Evolutionary conservation across 2,888 invertebrate genomes (phyloP), one percentile per base, ranked within the genome.

Genomic region (Unio delphinus): DNA sequence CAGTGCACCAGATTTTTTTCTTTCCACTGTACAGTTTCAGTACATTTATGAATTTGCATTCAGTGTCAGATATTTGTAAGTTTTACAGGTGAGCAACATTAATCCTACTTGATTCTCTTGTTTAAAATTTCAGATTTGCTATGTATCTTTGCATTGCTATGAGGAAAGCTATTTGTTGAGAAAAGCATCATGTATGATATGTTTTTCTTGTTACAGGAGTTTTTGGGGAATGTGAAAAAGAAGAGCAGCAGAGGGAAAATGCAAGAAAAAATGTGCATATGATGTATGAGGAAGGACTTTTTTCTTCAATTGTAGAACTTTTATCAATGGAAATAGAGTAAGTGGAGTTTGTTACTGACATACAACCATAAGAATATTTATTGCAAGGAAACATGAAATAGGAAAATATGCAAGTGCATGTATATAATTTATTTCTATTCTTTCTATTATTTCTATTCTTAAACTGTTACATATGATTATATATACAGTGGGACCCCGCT

Each of bases 241-340:
- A 97, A 87, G 94, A 95, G 65, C 96, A 98, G 82, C 97, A 98
- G 89, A 93, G 94, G 78, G 93, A 94, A 70, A 95, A 95, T 93
- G 94, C 96, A 0, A 93, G 94, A 76, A 92, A 93, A 77, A 99
- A 98, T 90, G 94, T 96, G 28, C 94, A 96, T 91, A 92, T 95
- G 63, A 91, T 98, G 0, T 97, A 97, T 86, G 94, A 96, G 83
- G 93, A 95, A 91, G 99, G 98, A 26, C 93, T 96, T 23, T 98
- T 97, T 90, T 92, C 94, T 76, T 94, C 96, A 11, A 95, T 99
- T 87, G 94, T 97, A 63, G 97, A 98, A 90, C 92, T 99, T 74
- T 92, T 99, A 74, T 95, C 97, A 89, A 94, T 98, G 90, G 99
- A 99, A 92, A 95, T 98, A 67, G 97, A 98, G 91, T 95, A 93